phyloP scores from a whole-genome alignment of 2,113 vertebrate species.

The Notechis scutatus region DNA sequence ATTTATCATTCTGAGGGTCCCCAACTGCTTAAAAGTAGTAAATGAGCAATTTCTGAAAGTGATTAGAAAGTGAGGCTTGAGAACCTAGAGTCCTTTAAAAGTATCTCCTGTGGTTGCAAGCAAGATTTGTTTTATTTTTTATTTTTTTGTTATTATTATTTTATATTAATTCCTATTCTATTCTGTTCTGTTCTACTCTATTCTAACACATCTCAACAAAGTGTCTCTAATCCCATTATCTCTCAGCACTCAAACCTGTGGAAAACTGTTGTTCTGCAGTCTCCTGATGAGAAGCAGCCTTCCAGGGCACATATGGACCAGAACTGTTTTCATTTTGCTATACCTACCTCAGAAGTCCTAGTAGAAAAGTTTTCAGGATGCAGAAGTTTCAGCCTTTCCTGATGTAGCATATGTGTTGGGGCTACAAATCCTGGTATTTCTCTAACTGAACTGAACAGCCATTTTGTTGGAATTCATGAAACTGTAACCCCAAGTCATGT shows the following conservation, averaged over 20 bases:
- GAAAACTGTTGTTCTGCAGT: neutral
- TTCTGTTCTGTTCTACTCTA: neutral
- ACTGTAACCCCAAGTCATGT: neutral
- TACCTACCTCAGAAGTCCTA: neutral
- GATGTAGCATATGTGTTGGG: neutral
- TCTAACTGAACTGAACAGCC: neutral
- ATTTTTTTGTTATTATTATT: too few relatives aligned
- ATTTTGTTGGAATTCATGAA: neutral
- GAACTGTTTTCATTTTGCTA: neutral
- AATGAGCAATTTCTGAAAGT: neutral
- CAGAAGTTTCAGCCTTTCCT: neutral
- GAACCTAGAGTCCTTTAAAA: neutral
- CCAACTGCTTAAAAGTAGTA: neutral
- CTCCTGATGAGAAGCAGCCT: neutral
- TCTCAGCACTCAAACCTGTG: neutral
- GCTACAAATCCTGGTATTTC: neutral
- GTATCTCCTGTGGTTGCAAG: neutral
- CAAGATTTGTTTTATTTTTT: neutral
- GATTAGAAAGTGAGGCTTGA: neutral
- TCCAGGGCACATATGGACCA: neutral
- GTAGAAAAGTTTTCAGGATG: neutral
- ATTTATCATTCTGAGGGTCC: neutral
- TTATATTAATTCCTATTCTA: too few relatives aligned
- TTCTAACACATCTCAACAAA: neutral
- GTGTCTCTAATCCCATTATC: neutral